Evolutionary conservation across 2,113 vertebrate genomes (phyloP), one percentile per base, ranked within the genome.

Genomic region (Pachycephala philippinensis): DNA sequence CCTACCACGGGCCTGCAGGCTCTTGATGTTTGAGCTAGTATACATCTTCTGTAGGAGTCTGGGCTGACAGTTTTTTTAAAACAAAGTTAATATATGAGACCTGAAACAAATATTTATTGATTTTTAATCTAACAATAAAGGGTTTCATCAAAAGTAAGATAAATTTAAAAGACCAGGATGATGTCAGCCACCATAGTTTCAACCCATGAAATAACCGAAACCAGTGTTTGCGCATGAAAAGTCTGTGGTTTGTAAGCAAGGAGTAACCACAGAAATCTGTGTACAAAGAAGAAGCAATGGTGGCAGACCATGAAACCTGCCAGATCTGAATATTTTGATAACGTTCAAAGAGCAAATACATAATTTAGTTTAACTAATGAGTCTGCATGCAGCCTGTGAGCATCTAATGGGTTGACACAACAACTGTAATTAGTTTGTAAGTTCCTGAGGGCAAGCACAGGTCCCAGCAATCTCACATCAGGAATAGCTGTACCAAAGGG

Each of bases 391-490:
- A 89, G 83, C 64, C 74, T 81, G 1, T 88, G 87, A 93, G 64
- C 49, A 86, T 44, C 78, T 96, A 83, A 94, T 86, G 63, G 59
- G 75, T 78, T 95, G 96, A 91, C 83, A 96, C 72, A 96, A 94
- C 88, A 95, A 86, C 94, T 0, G 6, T 92, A 96, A 88, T 92
- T 84, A 84, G 79, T 77, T 65, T 61, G 0, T 42, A 63, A 84
- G 68, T 78, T 94, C 85, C 92, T 64, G 90, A 95, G 83, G 95
- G 93, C 68, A 94, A 87, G 72, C 59, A 53, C 88, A 88, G 85
- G 65, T 86, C 85, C 33, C 5, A 86, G 80, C 52, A 15, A 86
- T 88, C 68, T 93, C 75, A 63, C 8, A 30, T 77, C 54, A 66
- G 59, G 87, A 86, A 66, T 40, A 90, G 33, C 28, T 89, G 47